These are phyloP conservation scores for Troides helena DNA, from an alignment of 2,888 invertebrate species.

Conservation along the genomic window DNA sequence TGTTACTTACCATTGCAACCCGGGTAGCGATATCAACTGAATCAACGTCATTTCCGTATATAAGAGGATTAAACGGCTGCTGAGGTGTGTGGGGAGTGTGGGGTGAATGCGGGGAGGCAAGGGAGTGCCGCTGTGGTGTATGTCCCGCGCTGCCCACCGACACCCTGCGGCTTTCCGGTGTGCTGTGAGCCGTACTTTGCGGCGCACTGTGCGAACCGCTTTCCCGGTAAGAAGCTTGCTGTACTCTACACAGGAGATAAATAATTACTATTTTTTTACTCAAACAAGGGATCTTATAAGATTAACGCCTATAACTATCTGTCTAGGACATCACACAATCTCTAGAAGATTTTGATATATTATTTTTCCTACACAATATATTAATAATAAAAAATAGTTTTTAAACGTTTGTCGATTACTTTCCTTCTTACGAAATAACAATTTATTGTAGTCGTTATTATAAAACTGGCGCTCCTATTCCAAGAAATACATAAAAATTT, in stretches of 20 bases:
- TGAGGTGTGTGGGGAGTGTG: slow-evolving; percentile 65
- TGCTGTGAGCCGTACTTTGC: slow-evolving; percentile 54
- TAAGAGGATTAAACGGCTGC: slow-evolving; percentile 90
- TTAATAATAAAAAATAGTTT: too few species aligned
- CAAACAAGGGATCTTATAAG: too few species aligned
- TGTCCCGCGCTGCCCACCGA: slow-evolving; percentile 54
- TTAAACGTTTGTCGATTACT: too few species aligned
- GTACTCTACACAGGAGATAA: slow-evolving; percentile 54
- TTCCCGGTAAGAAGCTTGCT: slow-evolving; percentile 51
- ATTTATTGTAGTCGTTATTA: too few species aligned
- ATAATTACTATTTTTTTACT: neutral
- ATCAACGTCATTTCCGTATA: slow-evolving; percentile 96
- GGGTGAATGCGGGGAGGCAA: slow-evolving; percentile 58
- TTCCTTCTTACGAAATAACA: too few species aligned
- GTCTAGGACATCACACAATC: too few species aligned
- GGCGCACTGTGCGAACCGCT: slow-evolving; percentile 54
- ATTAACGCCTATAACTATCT: too few species aligned
- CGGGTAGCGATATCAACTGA: slow-evolving; percentile 98
- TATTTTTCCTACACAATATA: too few species aligned
- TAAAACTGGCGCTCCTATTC: too few species aligned
- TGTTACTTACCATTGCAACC: slow-evolving; percentile 92
- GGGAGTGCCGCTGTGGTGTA: slow-evolving; percentile 40
- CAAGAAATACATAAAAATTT: too few species aligned
- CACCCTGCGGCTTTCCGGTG: slow-evolving; percentile 68
- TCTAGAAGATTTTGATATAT: too few species aligned